phyloP scores from a whole-genome alignment of 2,113 vertebrate genomes.

The Ploceus nigricollis region DNA sequence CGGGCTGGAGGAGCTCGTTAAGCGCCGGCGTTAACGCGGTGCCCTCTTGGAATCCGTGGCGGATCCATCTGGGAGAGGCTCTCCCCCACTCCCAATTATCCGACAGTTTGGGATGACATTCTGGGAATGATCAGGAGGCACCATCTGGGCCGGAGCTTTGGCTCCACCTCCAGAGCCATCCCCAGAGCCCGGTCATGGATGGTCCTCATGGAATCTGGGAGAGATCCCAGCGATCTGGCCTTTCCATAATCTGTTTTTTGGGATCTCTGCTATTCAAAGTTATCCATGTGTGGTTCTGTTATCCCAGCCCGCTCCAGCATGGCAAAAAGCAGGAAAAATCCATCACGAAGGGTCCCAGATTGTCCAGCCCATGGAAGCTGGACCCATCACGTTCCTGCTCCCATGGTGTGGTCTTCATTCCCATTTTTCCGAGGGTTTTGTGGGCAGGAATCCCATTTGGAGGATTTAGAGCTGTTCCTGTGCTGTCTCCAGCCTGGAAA shows the following conservation, averaged over 20 bases:
- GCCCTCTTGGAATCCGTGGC: not conserved
- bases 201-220: fast-evolving
- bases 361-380: fast-evolving
- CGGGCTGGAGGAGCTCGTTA: not conserved
- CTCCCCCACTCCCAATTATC: not conserved
- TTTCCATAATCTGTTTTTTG: not conserved
- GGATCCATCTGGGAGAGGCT: not conserved
- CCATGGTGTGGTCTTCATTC: fast-evolving
- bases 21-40: fast-evolving
- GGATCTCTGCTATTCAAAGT: not conserved
- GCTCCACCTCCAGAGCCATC: not conserved
- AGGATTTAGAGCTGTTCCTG: not conserved
- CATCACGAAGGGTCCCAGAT: not conserved
- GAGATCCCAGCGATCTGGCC: not conserved
- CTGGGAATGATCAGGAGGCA: not conserved
- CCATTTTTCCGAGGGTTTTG: not conserved
- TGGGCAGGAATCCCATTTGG: not conserved
- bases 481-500: not conserved
- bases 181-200: not conserved
- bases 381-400: fast-evolving
- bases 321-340: not conserved
- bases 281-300: fast-evolving
- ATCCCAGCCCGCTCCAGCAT: not conserved
- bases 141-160: not conserved
- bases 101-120: fast-evolving